Conservation (phyloP, 2,797 vertebrate genomes). For the Neosilurus hyrtlii region DNA sequence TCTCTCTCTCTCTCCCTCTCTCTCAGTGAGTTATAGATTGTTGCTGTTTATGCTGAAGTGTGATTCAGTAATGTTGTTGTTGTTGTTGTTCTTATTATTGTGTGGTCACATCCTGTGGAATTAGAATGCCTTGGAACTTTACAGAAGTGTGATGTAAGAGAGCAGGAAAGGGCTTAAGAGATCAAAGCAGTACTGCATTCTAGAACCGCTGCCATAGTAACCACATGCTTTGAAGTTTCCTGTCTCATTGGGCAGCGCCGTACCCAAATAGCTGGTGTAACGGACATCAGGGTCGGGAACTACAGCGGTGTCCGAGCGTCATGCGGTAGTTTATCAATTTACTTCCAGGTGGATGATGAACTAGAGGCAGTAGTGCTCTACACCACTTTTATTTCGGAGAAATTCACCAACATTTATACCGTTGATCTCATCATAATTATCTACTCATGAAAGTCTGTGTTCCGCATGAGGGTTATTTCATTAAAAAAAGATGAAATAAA, state of each 20-base stretch:
- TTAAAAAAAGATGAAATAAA: too few species aligned
- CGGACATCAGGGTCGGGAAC: not conserved
- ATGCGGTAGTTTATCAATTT: not conserved
- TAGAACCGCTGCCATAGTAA: not conserved
- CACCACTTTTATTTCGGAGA: not conserved
- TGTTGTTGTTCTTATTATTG: not conserved
- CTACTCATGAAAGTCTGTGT: not conserved
- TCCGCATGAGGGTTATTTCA: not conserved
- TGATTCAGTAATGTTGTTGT: not conserved
- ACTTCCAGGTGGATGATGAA: not conserved
- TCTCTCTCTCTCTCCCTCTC: not conserved
- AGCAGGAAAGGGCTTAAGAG: not conserved
- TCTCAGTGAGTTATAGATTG: not conserved
- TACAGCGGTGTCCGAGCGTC: not conserved
- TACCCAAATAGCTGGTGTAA: not conserved
- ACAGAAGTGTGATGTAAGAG: not conserved
- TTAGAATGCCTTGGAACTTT: not conserved
- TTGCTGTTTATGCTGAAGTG: too few species aligned
- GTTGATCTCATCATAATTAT: not conserved
- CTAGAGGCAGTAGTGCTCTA: not conserved
- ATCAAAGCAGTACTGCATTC: not conserved
- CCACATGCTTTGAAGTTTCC: not conserved
- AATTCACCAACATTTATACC: too few species aligned
- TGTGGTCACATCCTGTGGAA: not conserved
- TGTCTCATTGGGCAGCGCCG: not conserved